Base-by-base conservation (phyloP, 2,113 vertebrate genomes). In the Meriones unguiculatus region DNA sequence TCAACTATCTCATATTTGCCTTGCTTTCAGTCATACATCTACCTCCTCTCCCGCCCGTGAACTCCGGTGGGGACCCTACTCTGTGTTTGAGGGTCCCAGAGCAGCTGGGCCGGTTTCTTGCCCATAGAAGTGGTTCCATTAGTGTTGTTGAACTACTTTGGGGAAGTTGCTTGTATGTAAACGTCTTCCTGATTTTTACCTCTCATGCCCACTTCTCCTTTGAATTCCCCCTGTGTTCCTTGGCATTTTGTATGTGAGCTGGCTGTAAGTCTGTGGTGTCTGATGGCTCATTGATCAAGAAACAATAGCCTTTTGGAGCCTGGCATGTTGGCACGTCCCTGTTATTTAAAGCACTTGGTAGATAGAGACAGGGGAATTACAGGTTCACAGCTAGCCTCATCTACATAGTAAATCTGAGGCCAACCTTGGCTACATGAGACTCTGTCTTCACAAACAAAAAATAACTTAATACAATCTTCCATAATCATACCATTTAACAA, bases 161-260 rank as follows among this genome's bases (percentile, higher is more conserved):
- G 95, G 96, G 96, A 98, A 97, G 69, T 91, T 87, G 38, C 87
- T 89, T 92, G 76, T 94, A 91, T 92, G 76, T 94, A 91, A 97
- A 94, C 59, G 3, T 76, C 91, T 97, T 97, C 84, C 87, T 92
- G 67, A 93, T 91, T 97, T 98, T 90, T 93, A 92, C 67, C 85
- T 91, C n/a, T 75, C 35, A 87, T 91, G 78, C 69, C 89, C 62
- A 96, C 94, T 97, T 98, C 97, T 97, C 89, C 82, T 97, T 97
- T 94, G 67, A 97, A 97, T 97, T 96, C 94, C 93, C 95, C 87
- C 96, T 67, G 87, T 67, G 87, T 46, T 93, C 77, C 64, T 75
- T 80, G 35, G 89, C 85, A 80, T 86, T 97, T 70, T 95, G 82
- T 90, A 10, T 95, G 41, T 91, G 69, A 46, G 50, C 57, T 92